These are phyloP conservation scores for Hypothenemus hampei DNA, from an alignment of 1,140 invertebrate species.

Conservation along the genomic window DNA sequence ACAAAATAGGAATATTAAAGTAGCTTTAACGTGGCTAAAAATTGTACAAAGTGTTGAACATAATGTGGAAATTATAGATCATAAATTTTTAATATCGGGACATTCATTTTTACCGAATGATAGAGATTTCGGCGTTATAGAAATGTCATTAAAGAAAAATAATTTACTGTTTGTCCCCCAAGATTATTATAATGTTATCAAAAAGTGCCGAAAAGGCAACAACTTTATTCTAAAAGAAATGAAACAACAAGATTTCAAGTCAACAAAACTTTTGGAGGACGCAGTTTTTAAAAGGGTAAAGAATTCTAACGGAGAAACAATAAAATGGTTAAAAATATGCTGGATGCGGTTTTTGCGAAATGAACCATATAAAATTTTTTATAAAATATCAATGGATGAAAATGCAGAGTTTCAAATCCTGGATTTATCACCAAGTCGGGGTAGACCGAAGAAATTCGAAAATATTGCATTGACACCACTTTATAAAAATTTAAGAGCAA, in stretches of 20 bases:
- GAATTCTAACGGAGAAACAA: not conserved
- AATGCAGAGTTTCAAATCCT: constrained; percentile 6
- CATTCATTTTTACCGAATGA: constrained; percentile 18
- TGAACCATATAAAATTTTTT: constrained; percentile 6
- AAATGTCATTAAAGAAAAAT: not conserved
- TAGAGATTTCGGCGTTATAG: constrained; percentile 12
- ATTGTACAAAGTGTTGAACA: not conserved
- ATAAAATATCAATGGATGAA: constrained; percentile 12
- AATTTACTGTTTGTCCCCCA: constrained; percentile 16
- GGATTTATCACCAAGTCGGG: not conserved
- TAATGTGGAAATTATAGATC: constrained; percentile 2
- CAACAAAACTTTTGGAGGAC: constrained; percentile 3
- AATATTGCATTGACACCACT: not conserved
- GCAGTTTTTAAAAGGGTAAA: constrained; percentile 19
- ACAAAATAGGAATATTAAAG: constrained; percentile 20
- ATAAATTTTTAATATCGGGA: constrained; percentile 16
- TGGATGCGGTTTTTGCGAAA: constrained; percentile 15
- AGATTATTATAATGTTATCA: constrained; percentile 23
- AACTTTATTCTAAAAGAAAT: constrained; percentile 19
- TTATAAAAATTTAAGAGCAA: not conserved
- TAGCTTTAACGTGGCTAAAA: not conserved
- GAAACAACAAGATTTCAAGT: not conserved
- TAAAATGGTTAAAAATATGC: constrained; percentile 23
- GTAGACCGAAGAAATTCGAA: not conserved
- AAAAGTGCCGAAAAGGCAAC: constrained; percentile 10